A percentile compares a stretch with the other conserved stretches of the same genome.
These are phyloP conservation scores for Leptopilina drosophilae DNA, from an alignment of 2,888 invertebrate species.

Conservation along the genomic window DNA sequence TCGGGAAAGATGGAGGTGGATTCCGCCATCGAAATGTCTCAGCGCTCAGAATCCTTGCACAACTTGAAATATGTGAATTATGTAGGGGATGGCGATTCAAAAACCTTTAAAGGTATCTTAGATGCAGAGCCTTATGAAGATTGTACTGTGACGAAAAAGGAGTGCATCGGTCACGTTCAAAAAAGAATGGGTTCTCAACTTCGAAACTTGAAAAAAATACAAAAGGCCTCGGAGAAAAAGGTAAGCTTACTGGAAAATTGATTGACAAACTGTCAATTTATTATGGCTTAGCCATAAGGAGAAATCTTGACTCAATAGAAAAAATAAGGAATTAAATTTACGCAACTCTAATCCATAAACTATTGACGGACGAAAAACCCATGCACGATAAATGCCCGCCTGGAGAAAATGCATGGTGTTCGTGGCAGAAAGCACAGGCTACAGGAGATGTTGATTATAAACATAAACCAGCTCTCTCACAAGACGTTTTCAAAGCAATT, in stretches of 20 bases:
- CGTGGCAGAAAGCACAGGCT: no score
- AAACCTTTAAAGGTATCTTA: slow-evolving; percentile 47
- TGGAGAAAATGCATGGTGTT: no score
- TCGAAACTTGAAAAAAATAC: slow-evolving; percentile 43
- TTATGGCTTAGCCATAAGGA: slow-evolving; percentile 50
- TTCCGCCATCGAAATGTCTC: slow-evolving; percentile 45
- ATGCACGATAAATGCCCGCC: slow-evolving; percentile 48
- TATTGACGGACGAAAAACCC: slow-evolving; percentile 48
- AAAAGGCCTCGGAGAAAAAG: slow-evolving; percentile 47
- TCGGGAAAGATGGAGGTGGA: slow-evolving; percentile 41
- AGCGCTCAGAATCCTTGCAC: slow-evolving; percentile 41
- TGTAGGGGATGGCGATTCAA: slow-evolving; percentile 44
- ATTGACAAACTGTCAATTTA: slow-evolving; percentile 50
- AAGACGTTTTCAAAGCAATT: background rate
- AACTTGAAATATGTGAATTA: slow-evolving; percentile 45
- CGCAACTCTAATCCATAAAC: slow-evolving; percentile 51
- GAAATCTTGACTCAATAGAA: slow-evolving; percentile 45
- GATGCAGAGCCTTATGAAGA: slow-evolving; percentile 47
- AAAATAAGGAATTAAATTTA: slow-evolving; percentile 48
- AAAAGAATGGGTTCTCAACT: slow-evolving; percentile 45
- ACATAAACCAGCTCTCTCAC: slow-evolving; percentile 16
- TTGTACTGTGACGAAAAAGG: slow-evolving; percentile 42
- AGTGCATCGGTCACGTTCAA: slow-evolving; percentile 46
- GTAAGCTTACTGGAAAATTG: slow-evolving; percentile 40
- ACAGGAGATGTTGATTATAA: no score